A percentile compares a stretch with the other conserved stretches of the same genome.
Evolutionary conservation across 92 coral and sea anemone species (phyloP).

Genomic region (Palythoa grandis): DNA sequence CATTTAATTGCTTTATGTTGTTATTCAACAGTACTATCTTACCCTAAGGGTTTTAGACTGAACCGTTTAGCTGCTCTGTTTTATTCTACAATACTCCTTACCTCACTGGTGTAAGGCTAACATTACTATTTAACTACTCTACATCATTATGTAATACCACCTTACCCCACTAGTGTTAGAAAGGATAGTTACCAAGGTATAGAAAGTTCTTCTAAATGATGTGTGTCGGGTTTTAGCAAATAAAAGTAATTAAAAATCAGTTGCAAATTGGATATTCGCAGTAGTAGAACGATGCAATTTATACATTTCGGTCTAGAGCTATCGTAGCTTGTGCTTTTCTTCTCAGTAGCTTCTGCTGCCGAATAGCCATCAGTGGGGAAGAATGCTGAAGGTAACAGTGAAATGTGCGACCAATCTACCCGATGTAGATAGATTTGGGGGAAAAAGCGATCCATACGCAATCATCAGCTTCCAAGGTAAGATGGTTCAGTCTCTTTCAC

Average conservation of each 20-base stretch:
- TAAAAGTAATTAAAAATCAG: background rate
- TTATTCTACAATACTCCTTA: background rate
- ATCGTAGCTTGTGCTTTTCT: background rate
- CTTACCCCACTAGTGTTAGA: background rate
- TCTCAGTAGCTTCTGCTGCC: background rate
- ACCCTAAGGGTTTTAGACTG: too few relatives aligned
- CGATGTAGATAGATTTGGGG: constrained; percentile 88
- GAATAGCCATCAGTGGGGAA: background rate
- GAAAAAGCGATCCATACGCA: constrained; percentile 93
- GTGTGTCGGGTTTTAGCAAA: background rate
- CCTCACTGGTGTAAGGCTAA: background rate
- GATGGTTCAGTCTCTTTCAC: background rate
- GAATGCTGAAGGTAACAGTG: constrained; percentile 72
- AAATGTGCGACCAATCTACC: constrained; percentile 90
- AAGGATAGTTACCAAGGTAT: constrained; percentile 18
- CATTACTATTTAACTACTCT: background rate
- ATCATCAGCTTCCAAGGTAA: constrained; percentile 88
- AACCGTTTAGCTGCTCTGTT: too few relatives aligned
- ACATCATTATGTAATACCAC: background rate
- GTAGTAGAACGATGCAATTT: background rate
- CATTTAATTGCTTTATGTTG: background rate
- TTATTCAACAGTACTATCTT: too few relatives aligned
- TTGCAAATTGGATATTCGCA: background rate
- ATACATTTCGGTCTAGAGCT: background rate
- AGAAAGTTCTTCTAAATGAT: constrained; percentile 8